Evolutionary conservation across 1,140 invertebrate genomes (phyloP).

Genomic region (Drosophila truncata): DNA sequence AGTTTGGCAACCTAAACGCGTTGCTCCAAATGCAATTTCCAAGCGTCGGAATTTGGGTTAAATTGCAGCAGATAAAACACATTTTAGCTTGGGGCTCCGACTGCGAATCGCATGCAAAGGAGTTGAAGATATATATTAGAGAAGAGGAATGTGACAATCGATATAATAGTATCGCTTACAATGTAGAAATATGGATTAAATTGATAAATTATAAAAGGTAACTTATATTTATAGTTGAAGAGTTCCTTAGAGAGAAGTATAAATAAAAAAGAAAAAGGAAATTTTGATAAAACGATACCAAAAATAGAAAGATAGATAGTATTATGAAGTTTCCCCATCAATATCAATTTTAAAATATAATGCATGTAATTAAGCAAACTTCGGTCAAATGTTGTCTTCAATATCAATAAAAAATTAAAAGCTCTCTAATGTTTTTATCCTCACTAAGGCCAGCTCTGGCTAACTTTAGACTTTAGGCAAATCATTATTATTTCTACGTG

Average conservation of each 20-base stretch:
- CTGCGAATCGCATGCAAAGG: conserved; percentile 42
- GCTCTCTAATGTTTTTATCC: neutral
- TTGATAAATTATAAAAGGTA: neutral
- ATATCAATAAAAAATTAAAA: neutral
- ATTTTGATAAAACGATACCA: neutral
- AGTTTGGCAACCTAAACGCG: conserved; percentile 58
- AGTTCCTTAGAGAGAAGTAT: neutral
- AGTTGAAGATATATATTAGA: conserved; percentile 9
- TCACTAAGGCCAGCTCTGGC: neutral
- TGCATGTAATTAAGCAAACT: neutral
- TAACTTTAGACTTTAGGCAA: conserved; percentile 38
- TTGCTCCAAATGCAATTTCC: conserved; percentile 79
- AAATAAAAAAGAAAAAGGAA: no score
- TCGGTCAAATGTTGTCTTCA: neutral
- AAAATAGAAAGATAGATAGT: no score
- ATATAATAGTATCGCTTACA: conserved; percentile 3
- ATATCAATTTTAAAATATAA: no score
- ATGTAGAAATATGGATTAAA: neutral
- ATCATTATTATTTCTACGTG: conserved; percentile 66
- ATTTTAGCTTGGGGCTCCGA: conserved; percentile 59
- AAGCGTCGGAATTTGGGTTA: conserved; percentile 78
- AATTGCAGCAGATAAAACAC: conserved; percentile 80
- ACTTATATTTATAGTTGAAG: neutral
- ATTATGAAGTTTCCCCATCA: neutral
- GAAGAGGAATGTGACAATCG: neutral